Evolutionary conservation across 2,888 invertebrate species (phyloP), one percentile per base, ranked within the genome.

Genomic region (Hirtodrosophila histrioides): DNA sequence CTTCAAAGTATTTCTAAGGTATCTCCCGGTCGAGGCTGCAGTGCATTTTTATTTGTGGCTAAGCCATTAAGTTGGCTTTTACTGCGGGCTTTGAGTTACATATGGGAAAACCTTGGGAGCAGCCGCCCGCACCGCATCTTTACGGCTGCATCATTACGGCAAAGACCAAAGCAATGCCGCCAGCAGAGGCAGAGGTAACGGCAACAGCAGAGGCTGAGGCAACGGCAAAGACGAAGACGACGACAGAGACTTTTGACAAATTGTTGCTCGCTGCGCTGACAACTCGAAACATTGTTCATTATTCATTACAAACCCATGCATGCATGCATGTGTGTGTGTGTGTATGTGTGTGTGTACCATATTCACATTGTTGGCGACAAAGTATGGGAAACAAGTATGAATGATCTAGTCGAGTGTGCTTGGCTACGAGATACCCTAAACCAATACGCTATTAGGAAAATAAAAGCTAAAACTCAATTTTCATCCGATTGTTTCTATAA

Each of bases 261-360:
- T 84, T 84, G 84, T 77, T 86, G 75, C 68, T 69, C 53, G 66
- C 61, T 73, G 75, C 57, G 84, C 69, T 88, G 88, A 84, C 84
- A 84, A 80, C 85, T 80, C 56, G 33, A 62, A 77, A 76, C 73
- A 69, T 64, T 33, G 43, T 66, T 78, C 74, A 74, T 78, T 78
- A 69, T 78, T 71, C 86, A 86, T 82, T 72, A 64, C 61, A 84
- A 68, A 36, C 71, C 71, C 49, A 79, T 63, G 72, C 43, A 66
- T 56, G 9, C 33, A 7, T 45, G 27, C 24, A 11, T 58, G 9
- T 55, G 35, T 60, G 60, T 37, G 17, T 17, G 17, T 17, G 17
- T 17, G 17, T 17, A 2, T 17, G 17, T 17, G 17, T 17, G 17
- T 17, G 17, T 17, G 17, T 17, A 17, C 17, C 17, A 17, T 17